Evolutionary conservation across 2,888 invertebrate genomes (phyloP).

Genomic region (Athetis lepigone): DNA sequence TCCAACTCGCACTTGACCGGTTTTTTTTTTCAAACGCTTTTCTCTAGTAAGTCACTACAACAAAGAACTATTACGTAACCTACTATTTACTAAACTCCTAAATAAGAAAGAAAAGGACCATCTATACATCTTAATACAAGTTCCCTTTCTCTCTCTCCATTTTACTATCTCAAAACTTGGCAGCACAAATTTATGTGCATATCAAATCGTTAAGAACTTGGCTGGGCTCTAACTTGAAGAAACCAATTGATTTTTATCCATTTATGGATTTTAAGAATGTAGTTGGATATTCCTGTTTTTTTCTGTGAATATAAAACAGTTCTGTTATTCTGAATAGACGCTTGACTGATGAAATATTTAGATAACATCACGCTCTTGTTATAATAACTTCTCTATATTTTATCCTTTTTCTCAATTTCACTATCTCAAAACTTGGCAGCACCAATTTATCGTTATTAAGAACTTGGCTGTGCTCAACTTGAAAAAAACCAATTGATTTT

Average conservation of each 20-base stretch:
- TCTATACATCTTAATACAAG: constrained; percentile 20
- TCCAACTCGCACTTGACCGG: no score
- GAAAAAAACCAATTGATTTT: constrained; percentile 75
- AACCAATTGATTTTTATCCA: constrained; percentile 76
- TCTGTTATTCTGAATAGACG: constrained; percentile 3
- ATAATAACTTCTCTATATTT: no score
- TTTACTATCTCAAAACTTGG: constrained; percentile 47
- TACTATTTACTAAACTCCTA: neutral
- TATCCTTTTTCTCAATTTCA: no score
- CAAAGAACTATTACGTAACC: neutral
- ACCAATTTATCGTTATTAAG: constrained; percentile 79
- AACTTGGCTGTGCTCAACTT: constrained; percentile 64
- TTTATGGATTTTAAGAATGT: constrained; percentile 53
- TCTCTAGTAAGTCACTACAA: neutral
- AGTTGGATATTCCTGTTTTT: constrained; percentile 20
- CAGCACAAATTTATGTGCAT: constrained; percentile 70
- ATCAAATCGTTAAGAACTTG: constrained; percentile 72
- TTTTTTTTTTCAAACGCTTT: neutral
- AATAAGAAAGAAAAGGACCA: constrained; percentile 26
- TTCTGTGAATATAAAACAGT: constrained; percentile 24
- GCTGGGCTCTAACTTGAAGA: constrained; percentile 55
- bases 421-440: constrained; percentile 43
- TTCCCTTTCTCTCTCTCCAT: constrained; percentile 28
- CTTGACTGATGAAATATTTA: no score
- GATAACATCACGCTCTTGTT: no score